Base-by-base conservation (phyloP, 2,113 vertebrate species). In the Fulica atra region DNA sequence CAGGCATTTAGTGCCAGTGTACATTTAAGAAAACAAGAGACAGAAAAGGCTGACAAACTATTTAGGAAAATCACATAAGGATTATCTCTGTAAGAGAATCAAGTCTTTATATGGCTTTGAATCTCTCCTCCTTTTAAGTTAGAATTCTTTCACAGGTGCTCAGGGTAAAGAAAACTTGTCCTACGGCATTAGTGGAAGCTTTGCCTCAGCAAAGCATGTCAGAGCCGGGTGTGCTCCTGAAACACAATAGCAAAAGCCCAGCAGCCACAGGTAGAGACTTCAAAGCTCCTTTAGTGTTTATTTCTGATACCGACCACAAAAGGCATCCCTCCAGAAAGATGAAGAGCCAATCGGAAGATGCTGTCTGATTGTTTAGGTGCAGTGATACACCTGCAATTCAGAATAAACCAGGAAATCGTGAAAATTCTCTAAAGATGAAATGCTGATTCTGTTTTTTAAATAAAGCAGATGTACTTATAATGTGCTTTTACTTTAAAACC, bases 401-500 rank as follows among this genome's bases (percentile, higher is more conserved):
- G 25, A 89, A 35, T 63, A 69, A 65, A 63, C 36, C n/a, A 72
- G 16, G 54, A 91, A 83, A 89, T 9, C 6, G 50, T 19, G 8
- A 89, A 73, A 19, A 77, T 65, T 21, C 63, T 72, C 54, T 31
- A 56, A 57, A 83, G 65, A 53, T 4, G 1, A 87, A 91, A 81
- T 13, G 14, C 7, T 11, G 10, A 51, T 63, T 78, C 60, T 72
- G 1, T 18, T 80, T 80, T 94, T 51, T 7, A 17, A 86, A 35
- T 64, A 88, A 89, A 86, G 71, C 38, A 86, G 68, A 42, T 24
- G 16, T 44, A 50, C 6, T 44, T 24, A 10, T 36, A 80, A 92
- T 2, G 25, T 51, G 68, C 56, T 35, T 73, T 85, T 82, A 94
- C 33, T 86, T 89, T 92, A 88, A 97, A 96, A 92, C 17, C 74